A percentile compares a stretch with the other conserved stretches of the same genome.
These are phyloP conservation scores for Amiota communis DNA, from an alignment of 2,888 invertebrate genomes.

Conservation along the genomic window DNA sequence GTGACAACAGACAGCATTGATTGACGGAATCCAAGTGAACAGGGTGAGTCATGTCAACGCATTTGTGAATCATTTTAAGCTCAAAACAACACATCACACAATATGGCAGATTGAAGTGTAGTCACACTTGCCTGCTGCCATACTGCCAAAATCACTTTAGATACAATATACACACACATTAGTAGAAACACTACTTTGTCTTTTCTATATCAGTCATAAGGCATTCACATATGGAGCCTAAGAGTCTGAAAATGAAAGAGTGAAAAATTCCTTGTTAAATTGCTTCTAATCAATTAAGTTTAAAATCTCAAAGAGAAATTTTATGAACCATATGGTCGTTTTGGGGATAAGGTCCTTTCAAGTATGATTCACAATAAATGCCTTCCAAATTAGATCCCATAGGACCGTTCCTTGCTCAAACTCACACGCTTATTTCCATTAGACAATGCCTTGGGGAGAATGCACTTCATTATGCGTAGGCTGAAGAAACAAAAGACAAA, in stretches of 20 bases:
- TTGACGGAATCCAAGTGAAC: neutral
- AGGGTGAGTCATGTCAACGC: slow-evolving; percentile 17
- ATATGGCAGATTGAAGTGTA: too few species aligned
- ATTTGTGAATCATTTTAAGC: neutral
- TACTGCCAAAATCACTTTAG: too few species aligned
- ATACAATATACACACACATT: too few species aligned
- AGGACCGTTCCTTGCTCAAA: neutral
- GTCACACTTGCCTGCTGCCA: too few species aligned
- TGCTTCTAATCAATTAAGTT: too few species aligned
- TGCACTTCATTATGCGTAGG: slow-evolving; percentile 29
- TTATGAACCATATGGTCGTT: neutral
- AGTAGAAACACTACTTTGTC: too few species aligned
- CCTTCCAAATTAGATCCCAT: slow-evolving; percentile 31
- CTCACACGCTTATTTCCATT: neutral
- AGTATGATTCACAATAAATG: slow-evolving; percentile 31
- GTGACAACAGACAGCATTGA: neutral
- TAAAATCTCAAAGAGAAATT: too few species aligned
- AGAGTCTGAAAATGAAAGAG: too few species aligned
- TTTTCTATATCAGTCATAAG: too few species aligned
- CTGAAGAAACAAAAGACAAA: slow-evolving; percentile 12
- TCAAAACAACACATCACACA: neutral
- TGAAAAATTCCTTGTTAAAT: too few species aligned
- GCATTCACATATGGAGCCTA: too few species aligned
- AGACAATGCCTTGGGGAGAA: slow-evolving; percentile 13
- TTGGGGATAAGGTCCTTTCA: slow-evolving; percentile 2